Evolutionary conservation across 2,797 vertebrate species (phyloP).

Genomic region (Cephalopachus bancanus): DNA sequence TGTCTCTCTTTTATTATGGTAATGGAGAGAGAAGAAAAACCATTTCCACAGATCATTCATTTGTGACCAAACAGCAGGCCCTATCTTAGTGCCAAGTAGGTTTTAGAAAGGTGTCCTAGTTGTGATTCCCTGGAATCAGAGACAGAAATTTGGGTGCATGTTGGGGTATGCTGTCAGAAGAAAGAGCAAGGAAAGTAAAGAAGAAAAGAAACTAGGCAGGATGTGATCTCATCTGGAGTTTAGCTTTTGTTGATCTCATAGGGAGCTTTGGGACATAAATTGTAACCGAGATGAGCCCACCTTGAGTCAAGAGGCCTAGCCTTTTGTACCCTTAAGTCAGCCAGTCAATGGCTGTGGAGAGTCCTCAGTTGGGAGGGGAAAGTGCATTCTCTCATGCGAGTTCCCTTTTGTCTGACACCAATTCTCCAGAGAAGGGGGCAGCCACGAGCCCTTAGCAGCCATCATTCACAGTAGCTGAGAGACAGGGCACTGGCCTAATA

Average conservation of each 20-base stretch:
- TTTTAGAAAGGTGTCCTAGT: not conserved
- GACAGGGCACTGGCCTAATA: not conserved
- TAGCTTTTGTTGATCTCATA: not conserved
- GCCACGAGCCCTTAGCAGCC: not conserved
- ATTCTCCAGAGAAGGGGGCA: not conserved
- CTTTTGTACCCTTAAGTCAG: not conserved
- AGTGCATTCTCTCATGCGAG: not conserved
- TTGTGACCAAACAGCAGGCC: not conserved
- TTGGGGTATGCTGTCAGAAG: not conserved
- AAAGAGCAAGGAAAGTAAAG: not conserved
- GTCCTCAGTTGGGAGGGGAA: not conserved
- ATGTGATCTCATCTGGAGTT: not conserved
- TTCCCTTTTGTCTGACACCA: not conserved
- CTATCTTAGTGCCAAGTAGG: not conserved
- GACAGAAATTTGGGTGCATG: not conserved
- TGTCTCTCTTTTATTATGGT: not conserved
- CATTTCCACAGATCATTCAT: not conserved
- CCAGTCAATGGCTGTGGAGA: not conserved
- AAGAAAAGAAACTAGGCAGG: not conserved
- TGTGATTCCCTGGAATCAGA: not conserved
- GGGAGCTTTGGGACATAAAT: not conserved
- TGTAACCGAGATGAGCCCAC: not conserved
- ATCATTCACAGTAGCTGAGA: not conserved
- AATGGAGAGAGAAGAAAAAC: not conserved
- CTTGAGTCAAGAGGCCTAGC: not conserved